Conservation (phyloP, 37 sponge, comb jelly and placozoan species). For the Halisarca cf. caerulea region DNA sequence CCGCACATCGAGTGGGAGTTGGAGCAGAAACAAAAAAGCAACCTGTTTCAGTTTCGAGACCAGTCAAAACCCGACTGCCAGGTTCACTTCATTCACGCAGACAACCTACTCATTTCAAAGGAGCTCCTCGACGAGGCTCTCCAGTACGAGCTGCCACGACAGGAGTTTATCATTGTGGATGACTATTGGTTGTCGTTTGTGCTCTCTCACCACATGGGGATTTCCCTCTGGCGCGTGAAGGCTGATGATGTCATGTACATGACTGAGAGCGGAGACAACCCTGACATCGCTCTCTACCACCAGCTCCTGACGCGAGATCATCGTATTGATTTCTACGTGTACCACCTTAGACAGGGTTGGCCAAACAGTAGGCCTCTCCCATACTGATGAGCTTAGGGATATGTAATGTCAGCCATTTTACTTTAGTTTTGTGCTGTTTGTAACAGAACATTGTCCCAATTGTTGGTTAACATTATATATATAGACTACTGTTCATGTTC, state of each 20-base stretch:
- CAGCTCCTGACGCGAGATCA: slow-evolving; percentile 39
- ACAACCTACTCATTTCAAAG: slow-evolving; percentile 52
- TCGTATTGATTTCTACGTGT: slow-evolving; percentile 60
- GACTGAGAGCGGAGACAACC: slow-evolving; percentile 36
- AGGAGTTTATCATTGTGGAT: slow-evolving; percentile 55
- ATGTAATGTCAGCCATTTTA: too few species aligned
- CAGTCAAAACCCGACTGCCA: background rate
- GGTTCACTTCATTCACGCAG: slow-evolving; percentile 68
- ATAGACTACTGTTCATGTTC: too few species aligned
- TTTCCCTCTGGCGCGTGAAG: slow-evolving; percentile 50
- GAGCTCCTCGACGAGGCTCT: slow-evolving; percentile 20
- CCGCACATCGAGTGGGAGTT: slow-evolving; percentile 54
- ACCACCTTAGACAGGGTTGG: slow-evolving; percentile 62
- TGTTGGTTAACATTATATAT: too few species aligned
- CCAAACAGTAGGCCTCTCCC: slow-evolving; percentile 48
- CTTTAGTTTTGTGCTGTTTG: too few species aligned
- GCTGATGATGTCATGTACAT: slow-evolving; percentile 34
- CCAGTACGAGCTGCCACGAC: slow-evolving; percentile 27
- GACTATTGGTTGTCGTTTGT: slow-evolving; percentile 75
- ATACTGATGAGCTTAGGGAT: too few species aligned
- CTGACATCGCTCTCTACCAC: slow-evolving; percentile 51
- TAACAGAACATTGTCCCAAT: too few species aligned
- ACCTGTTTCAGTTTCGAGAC: background rate
- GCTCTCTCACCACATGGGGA: slow-evolving; percentile 56
- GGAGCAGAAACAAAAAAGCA: slow-evolving; percentile 18